Conservation (phyloP, 2,888 invertebrate genomes). For the Liopterus haemorrhoidalis region DNA sequence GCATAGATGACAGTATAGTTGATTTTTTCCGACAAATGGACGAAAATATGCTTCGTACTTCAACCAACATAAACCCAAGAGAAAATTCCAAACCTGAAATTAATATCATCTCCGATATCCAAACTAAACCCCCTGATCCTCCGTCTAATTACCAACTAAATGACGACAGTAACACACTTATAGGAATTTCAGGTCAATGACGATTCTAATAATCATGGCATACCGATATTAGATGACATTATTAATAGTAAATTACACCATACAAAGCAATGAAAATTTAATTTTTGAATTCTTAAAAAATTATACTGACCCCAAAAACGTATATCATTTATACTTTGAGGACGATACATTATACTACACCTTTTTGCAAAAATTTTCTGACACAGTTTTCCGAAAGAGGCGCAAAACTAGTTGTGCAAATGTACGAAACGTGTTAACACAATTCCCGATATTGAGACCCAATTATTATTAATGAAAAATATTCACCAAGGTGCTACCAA, state of each 20-base stretch:
- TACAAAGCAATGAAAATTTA: neutral
- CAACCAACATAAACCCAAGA: too few species aligned
- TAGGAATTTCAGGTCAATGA: neutral
- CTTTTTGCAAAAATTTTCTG: neutral
- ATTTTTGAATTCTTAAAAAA: neutral
- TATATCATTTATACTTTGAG: neutral
- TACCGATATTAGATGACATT: conserved; percentile 6
- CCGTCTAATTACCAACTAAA: neutral
- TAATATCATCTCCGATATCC: neutral
- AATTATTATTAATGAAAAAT: conserved; percentile 11
- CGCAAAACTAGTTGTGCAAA: neutral
- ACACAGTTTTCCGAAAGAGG: neutral
- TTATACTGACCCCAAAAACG: neutral
- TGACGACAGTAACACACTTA: neutral
- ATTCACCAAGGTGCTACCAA: conserved; percentile 22
- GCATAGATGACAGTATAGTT: neutral
- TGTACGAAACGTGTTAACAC: conserved; percentile 2
- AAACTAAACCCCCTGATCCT: neutral
- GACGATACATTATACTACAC: neutral
- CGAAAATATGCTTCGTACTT: neutral
- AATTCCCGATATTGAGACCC: neutral
- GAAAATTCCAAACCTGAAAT: too few species aligned
- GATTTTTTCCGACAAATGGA: neutral
- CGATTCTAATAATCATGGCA: neutral
- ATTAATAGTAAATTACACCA: conserved; percentile 3